These are phyloP conservation scores for Dromaius novaehollandiae DNA, from an alignment of 2,113 vertebrate species.

Conservation along the genomic window DNA sequence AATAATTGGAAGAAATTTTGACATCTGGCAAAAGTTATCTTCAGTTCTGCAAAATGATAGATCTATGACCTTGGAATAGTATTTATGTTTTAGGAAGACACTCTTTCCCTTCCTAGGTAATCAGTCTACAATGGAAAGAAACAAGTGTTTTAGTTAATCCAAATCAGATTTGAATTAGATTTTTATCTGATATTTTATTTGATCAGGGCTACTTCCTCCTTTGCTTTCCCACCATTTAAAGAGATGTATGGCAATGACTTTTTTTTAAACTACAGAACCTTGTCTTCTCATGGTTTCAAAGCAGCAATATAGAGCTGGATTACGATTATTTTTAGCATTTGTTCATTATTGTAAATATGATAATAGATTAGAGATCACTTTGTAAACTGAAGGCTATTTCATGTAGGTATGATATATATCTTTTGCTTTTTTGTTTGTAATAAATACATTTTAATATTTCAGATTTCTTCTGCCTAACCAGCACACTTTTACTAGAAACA, in stretches of 20 bases:
- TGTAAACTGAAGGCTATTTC: neutral
- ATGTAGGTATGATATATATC: neutral
- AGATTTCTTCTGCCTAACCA: neutral
- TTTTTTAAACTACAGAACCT: neutral
- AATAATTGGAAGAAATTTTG: neutral
- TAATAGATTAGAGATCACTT: neutral
- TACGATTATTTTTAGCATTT: neutral
- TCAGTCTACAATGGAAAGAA: neutral
- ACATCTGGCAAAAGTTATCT: neutral
- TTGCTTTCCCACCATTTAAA: neutral
- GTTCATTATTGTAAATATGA: neutral
- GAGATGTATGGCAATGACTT: neutral
- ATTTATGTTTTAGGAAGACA: neutral
- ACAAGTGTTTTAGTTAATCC: neutral
- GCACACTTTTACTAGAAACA: neutral
- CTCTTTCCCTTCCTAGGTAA: neutral
- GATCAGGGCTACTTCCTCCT: neutral
- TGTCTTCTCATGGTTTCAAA: neutral
- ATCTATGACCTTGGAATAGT: neutral
- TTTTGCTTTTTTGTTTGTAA: neutral
- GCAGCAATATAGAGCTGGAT: neutral
- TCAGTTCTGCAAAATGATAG: neutral
- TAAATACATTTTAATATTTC: neutral
- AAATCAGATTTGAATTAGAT: neutral
- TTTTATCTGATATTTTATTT: neutral